A percentile compares a stretch with the other conserved stretches of the same genome.
These are phyloP conservation scores for Polymixis flavicincta DNA, from an alignment of 2,888 invertebrate genomes.

Conservation along the genomic window DNA sequence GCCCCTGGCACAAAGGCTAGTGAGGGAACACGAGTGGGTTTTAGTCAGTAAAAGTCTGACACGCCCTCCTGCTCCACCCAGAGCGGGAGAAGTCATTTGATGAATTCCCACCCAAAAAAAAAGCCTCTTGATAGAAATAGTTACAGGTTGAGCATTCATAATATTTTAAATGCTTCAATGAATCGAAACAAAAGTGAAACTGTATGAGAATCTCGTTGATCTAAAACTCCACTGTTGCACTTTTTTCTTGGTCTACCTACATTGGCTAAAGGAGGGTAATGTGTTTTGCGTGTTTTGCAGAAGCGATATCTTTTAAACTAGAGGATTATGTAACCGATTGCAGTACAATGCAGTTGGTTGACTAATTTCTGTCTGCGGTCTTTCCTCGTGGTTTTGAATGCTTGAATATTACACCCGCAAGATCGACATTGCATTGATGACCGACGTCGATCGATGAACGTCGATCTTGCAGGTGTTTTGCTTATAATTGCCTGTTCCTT, in stretches of 20 bases:
- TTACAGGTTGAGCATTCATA: not conserved
- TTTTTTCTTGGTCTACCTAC: slow-evolving; percentile 30
- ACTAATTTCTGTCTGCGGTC: not conserved
- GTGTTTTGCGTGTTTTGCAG: slow-evolving; percentile 24
- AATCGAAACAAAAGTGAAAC: slow-evolving; percentile 22
- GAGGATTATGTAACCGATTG: slow-evolving; percentile 31
- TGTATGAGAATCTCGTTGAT: slow-evolving; percentile 11
- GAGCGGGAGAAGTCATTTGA: too few relatives aligned
- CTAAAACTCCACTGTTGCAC: slow-evolving; percentile 16
- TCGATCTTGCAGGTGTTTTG: not conserved
- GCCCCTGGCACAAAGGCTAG: too few relatives aligned
- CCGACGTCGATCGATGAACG: not conserved
- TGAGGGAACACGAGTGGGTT: too few relatives aligned
- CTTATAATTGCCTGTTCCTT: too few relatives aligned
- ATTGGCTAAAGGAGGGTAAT: slow-evolving; percentile 27
- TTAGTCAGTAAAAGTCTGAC: too few relatives aligned
- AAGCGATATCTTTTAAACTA: slow-evolving; percentile 9
- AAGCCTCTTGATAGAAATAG: not conserved
- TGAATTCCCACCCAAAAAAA: too few relatives aligned
- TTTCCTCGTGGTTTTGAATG: not conserved
- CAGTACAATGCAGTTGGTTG: slow-evolving; percentile 4
- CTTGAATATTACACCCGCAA: not conserved
- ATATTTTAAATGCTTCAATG: slow-evolving; percentile 13
- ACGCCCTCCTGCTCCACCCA: too few relatives aligned
- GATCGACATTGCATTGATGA: not conserved